Percentiles rank a stretch among this genome's conserved stretches.
Conservation (phyloP, 1,140 invertebrate species). For the Mamestra configurata region DNA sequence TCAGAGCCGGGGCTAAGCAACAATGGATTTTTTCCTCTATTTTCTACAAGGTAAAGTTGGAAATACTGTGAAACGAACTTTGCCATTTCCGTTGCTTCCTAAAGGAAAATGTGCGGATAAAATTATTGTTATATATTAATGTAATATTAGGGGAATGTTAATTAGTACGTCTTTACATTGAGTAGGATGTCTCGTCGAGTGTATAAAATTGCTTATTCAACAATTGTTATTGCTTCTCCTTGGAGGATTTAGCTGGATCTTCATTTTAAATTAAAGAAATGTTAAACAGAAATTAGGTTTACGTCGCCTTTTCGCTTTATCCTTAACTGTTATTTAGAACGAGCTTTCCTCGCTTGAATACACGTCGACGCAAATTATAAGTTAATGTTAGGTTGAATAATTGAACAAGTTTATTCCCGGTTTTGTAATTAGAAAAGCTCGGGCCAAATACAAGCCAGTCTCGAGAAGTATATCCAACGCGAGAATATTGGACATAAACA, state of each 20-base stretch:
- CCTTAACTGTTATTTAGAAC: constrained; percentile 7
- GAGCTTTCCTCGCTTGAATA: background rate
- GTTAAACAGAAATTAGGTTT: constrained; percentile 45
- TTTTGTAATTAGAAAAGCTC: background rate
- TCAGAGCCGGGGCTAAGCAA: constrained; percentile 11
- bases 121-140: constrained; percentile 37
- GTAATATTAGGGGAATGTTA: constrained; percentile 39
- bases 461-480: too few species aligned
- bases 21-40: constrained; percentile 40
- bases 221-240: constrained; percentile 43
- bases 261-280: constrained; percentile 44
- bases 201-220: constrained; percentile 47
- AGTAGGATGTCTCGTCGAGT: background rate
- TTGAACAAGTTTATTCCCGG: constrained; percentile 4
- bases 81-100: constrained; percentile 10
- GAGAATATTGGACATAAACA: too few species aligned
- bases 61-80: constrained; percentile 20
- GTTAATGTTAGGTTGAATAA: constrained; percentile 14
- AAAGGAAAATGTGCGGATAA: constrained; percentile 38
- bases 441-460: too few species aligned
- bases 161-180: constrained; percentile 41
- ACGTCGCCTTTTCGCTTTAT: constrained; percentile 35
- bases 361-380: constrained; percentile 26
- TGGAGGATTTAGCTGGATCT: constrained; percentile 37
- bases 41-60: constrained; percentile 16